These are phyloP conservation scores for Rhopalosiphum nymphaeae DNA, from an alignment of 2,888 invertebrate genomes.

Conservation along the genomic window DNA sequence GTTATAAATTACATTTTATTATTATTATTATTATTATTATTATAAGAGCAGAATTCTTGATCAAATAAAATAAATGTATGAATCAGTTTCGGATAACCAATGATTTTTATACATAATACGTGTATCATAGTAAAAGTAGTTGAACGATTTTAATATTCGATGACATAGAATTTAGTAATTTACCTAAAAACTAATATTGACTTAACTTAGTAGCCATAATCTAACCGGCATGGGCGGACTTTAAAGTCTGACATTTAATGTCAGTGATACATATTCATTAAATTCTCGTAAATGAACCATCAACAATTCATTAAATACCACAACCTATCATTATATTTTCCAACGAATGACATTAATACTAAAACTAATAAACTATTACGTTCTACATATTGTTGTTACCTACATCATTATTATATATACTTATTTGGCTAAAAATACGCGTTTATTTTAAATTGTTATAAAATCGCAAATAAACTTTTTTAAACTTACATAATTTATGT, in stretches of 20 bases:
- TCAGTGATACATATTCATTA: not conserved
- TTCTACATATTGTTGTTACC: not conserved
- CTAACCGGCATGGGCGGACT: too few relatives aligned
- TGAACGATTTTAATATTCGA: not conserved
- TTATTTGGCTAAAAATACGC: not conserved
- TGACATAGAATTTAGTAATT: not conserved
- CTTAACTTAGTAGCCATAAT: not conserved
- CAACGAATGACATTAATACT: not conserved
- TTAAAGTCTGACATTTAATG: not conserved
- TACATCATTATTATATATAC: not conserved
- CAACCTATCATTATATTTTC: not conserved
- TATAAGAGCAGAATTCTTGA: not conserved
- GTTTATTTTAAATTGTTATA: not conserved
- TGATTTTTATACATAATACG: not conserved
- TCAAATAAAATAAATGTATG: not conserved
- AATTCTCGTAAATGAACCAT: not conserved
- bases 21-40: too few relatives aligned
- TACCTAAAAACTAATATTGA: not conserved
- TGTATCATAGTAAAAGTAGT: not conserved
- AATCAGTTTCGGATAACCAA: not conserved
- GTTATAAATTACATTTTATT: not conserved
- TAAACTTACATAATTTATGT: not conserved
- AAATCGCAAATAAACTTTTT: not conserved
- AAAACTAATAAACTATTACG: not conserved
- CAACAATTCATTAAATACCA: not conserved